phyloP scores from a whole-genome alignment of 2,113 vertebrate species.

The Pontoporia blainvillei region DNA sequence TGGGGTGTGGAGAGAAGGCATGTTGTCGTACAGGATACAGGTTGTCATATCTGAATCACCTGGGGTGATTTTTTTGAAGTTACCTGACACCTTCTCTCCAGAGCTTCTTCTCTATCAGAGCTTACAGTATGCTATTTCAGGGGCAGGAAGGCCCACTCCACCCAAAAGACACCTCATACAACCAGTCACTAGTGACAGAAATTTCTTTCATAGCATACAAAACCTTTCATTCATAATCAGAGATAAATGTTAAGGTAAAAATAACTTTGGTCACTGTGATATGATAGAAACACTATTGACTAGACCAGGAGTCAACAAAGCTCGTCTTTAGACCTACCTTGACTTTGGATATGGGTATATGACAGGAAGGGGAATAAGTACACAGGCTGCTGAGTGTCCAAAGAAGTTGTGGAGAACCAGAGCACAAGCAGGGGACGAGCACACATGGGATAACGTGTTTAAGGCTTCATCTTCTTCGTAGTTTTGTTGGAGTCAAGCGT shows the following conservation, averaged over 20 bases:
- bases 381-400: background rate
- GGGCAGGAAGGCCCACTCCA: background rate
- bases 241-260: background rate
- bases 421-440: background rate
- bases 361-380: background rate
- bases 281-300: background rate
- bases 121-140: background rate
- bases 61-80: background rate
- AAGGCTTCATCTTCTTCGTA: background rate
- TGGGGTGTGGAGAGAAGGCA: conserved; percentile 20
- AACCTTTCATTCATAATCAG: conserved; percentile 2
- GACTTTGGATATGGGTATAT: background rate
- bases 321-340: conserved; percentile 14
- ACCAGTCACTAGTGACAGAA: background rate
- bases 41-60: conserved; percentile 53
- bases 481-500: background rate
- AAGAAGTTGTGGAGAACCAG: background rate
- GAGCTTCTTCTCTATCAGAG: background rate
- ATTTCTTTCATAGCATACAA: background rate
- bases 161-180: background rate
- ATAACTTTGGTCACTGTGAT: background rate
- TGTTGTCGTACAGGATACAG: conserved; percentile 4
- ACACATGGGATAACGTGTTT: background rate
- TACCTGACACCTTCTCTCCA: background rate
- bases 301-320: background rate